These are phyloP conservation scores for Crepidodera aurea DNA, from an alignment of 2,888 invertebrate species.

Conservation along the genomic window DNA sequence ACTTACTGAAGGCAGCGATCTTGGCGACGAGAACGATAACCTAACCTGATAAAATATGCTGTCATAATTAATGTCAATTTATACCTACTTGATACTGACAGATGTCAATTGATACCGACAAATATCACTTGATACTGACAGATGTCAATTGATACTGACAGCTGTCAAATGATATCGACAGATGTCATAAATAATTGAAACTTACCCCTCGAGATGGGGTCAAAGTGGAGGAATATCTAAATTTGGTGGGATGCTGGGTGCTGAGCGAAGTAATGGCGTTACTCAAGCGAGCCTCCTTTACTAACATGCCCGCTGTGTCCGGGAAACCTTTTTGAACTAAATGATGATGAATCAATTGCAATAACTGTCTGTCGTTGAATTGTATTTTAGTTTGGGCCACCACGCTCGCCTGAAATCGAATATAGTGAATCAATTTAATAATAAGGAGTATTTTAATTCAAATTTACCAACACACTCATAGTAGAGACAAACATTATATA, in stretches of 20 bases:
- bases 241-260: conserved; percentile 59
- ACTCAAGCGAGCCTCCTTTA: conserved; percentile 78
- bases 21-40: conserved; percentile 46
- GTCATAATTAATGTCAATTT: neutral
- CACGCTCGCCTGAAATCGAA: conserved; percentile 84
- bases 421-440: too few species aligned
- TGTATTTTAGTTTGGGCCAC: conserved; percentile 96
- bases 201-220: conserved; percentile 63
- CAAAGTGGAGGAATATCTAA: conserved; percentile 62
- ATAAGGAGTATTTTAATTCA: too few species aligned
- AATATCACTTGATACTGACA: too few species aligned
- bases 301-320: conserved; percentile 77
- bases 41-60: conserved; percentile 43
- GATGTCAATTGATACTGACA: too few species aligned
- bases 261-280: conserved; percentile 62
- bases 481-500: too few species aligned
- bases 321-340: conserved; percentile 77
- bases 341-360: conserved; percentile 91
- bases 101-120: neutral
- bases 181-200: neutral
- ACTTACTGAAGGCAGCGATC: conserved; percentile 30
- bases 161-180: too few species aligned
- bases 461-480: too few species aligned
- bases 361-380: conserved; percentile 92
- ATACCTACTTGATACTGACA: neutral